Percentiles rank a stretch among this genome's conserved stretches.
Evolutionary conservation across 2,888 invertebrate species (phyloP).

Genomic region (Sminthurinus aureus): DNA sequence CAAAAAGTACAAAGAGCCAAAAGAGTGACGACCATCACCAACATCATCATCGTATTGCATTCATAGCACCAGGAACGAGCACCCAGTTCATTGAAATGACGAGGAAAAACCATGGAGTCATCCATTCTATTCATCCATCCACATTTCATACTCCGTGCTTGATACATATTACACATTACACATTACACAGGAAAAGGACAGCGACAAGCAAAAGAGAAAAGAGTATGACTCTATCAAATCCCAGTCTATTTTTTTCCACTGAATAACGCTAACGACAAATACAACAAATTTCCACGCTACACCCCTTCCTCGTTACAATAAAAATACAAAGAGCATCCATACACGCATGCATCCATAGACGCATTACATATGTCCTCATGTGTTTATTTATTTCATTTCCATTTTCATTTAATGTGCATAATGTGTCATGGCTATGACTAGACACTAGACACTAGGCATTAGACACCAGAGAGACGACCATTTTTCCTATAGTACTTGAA

Average conservation of each 20-base stretch:
- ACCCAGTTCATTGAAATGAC: neutral
- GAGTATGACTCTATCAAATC: slow-evolving; percentile 33
- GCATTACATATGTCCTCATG: no score
- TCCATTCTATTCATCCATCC: neutral
- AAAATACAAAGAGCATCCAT: no score
- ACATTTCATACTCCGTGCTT: no score
- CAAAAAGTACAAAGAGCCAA: neutral
- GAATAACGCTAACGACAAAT: neutral
- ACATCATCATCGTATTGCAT: neutral
- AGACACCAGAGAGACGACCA: no score
- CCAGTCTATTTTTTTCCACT: slow-evolving; percentile 21
- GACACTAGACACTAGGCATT: neutral
- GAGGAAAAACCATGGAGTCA: neutral
- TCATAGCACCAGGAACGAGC: slow-evolving; percentile 12
- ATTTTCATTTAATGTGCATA: neutral
- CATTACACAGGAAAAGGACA: neutral
- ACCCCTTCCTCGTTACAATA: slow-evolving; percentile 3
- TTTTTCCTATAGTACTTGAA: no score
- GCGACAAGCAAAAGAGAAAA: no score
- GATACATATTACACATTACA: no score
- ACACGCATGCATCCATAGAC: neutral
- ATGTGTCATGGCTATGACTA: neutral
- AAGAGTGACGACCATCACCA: neutral
- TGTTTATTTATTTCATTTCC: no score
- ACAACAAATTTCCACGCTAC: slow-evolving; percentile 33